Conservation (phyloP, 2,113 vertebrate genomes). For the Prietella phreatophila region DNA sequence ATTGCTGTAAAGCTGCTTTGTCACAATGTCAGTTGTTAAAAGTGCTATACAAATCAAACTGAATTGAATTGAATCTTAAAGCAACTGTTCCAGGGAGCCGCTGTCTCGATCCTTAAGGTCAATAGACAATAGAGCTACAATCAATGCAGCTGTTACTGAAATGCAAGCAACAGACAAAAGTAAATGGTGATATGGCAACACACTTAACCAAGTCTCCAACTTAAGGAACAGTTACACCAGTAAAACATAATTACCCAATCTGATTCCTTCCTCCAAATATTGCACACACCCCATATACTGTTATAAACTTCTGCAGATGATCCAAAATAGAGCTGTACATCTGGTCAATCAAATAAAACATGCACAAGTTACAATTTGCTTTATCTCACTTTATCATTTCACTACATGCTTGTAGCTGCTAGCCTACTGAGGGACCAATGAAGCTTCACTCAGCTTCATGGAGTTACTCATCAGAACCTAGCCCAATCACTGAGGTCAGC, state of each 20-base stretch:
- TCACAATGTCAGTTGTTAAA: too few species aligned
- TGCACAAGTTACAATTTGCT: neutral
- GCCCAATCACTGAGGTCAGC: neutral
- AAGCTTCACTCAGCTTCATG: neutral
- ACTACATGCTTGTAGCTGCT: neutral
- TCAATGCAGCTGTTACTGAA: constrained; percentile 53
- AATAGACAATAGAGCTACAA: constrained; percentile 47
- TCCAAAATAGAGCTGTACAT: neutral
- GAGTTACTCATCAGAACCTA: neutral
- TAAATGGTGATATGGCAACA: constrained; percentile 51
- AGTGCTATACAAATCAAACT: too few species aligned
- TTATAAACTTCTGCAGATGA: neutral
- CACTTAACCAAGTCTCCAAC: constrained; percentile 40
- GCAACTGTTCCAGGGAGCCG: constrained; percentile 6
- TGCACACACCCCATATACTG: neutral
- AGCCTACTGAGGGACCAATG: neutral
- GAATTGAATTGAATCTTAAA: neutral
- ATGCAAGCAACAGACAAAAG: constrained; percentile 47
- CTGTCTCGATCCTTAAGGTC: constrained; percentile 44
- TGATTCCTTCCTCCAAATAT: constrained; percentile 22
- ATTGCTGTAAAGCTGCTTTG: too few species aligned
- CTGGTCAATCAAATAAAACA: constrained; percentile 2
- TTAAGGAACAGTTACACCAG: constrained; percentile 40
- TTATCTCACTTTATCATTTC: constrained; percentile 13
- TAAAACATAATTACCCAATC: constrained; percentile 40